These are phyloP conservation scores for Sussaba pulchella DNA, from an alignment of 2,888 invertebrate genomes.

Conservation along the genomic window DNA sequence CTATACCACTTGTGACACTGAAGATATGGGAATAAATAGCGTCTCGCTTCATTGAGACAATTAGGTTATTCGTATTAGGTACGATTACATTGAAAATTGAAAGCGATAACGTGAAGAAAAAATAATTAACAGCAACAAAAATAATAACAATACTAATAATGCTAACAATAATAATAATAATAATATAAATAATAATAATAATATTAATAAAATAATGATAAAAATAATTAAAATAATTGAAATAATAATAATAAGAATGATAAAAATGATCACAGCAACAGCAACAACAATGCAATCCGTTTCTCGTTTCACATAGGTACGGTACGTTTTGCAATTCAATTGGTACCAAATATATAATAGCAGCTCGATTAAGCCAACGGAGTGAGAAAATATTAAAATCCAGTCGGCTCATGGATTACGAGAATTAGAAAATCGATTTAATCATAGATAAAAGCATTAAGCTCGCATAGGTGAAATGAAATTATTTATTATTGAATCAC, in stretches of 20 bases:
- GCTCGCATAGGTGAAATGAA: slow-evolving; percentile 57
- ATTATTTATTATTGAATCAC: slow-evolving; percentile 66
- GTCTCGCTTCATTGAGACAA: slow-evolving; percentile 68
- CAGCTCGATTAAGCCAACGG: slow-evolving; percentile 23
- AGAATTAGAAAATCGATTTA: slow-evolving; percentile 33
- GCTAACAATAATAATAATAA: slow-evolving; percentile 43
- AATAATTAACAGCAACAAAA: slow-evolving; percentile 4
- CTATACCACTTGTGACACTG: slow-evolving; percentile 68
- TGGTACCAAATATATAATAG: slow-evolving; percentile 63
- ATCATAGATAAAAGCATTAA: slow-evolving; percentile 37
- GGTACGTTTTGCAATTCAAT: slow-evolving; percentile 65
- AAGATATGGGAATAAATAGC: slow-evolving; percentile 67
- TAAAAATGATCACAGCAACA: slow-evolving; percentile 25
- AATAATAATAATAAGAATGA: background rate
- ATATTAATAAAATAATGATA: slow-evolving; percentile 36
- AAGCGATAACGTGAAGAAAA: slow-evolving; percentile 16
- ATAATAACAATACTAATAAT: slow-evolving; percentile 4
- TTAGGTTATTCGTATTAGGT: slow-evolving; percentile 71
- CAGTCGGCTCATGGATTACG: slow-evolving; percentile 31
- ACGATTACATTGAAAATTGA: slow-evolving; percentile 59
- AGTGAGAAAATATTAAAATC: slow-evolving; percentile 1
- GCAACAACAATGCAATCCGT: slow-evolving; percentile 65
- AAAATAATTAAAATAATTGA: slow-evolving; percentile 36
- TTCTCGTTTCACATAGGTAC: slow-evolving; percentile 55
- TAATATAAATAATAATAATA: slow-evolving; percentile 63